phyloP scores from a whole-genome alignment of 2,888 invertebrate genomes.

The Lepidochitona cinerea region DNA sequence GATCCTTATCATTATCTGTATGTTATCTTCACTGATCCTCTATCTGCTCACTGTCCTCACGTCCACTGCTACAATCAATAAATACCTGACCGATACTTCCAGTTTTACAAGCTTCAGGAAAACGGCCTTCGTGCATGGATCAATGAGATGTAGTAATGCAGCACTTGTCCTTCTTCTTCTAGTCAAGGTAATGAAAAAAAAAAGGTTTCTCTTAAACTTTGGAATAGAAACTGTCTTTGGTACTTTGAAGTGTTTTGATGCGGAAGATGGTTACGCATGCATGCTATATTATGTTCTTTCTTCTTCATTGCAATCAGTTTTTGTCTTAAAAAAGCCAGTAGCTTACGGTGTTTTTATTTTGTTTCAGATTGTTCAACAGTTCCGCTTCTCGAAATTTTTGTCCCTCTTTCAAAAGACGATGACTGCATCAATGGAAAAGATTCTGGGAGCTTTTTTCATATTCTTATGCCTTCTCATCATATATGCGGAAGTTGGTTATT shows the following conservation, averaged over 20 bases:
- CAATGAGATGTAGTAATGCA: constrained; percentile 69
- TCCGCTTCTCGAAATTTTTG: constrained; percentile 70
- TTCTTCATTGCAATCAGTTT: not conserved
- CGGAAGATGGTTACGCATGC: no score
- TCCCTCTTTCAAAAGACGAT: constrained; percentile 68
- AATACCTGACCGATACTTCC: constrained; percentile 55
- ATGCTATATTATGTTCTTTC: not conserved
- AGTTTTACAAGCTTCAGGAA: constrained; percentile 52
- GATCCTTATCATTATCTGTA: constrained; percentile 54
- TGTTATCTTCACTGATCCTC: constrained; percentile 55
- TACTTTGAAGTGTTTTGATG: no score
- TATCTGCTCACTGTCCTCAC: constrained; percentile 65
- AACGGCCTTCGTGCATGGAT: constrained; percentile 64
- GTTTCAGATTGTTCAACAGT: constrained; percentile 64
- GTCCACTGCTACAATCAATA: constrained; percentile 63
- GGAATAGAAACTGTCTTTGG: no score
- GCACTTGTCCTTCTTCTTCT: constrained; percentile 72
- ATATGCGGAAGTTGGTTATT: constrained; percentile 62
- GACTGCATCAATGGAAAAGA: constrained; percentile 53
- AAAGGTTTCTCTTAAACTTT: no score
- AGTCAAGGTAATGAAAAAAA: constrained; percentile 67
- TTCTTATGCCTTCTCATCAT: constrained; percentile 63
- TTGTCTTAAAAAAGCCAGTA: no score
- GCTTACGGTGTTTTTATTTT: no score
- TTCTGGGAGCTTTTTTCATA: constrained; percentile 68